These are phyloP conservation scores for Scaptomyza flava DNA, from an alignment of 2,888 invertebrate genomes.

Conservation along the genomic window DNA sequence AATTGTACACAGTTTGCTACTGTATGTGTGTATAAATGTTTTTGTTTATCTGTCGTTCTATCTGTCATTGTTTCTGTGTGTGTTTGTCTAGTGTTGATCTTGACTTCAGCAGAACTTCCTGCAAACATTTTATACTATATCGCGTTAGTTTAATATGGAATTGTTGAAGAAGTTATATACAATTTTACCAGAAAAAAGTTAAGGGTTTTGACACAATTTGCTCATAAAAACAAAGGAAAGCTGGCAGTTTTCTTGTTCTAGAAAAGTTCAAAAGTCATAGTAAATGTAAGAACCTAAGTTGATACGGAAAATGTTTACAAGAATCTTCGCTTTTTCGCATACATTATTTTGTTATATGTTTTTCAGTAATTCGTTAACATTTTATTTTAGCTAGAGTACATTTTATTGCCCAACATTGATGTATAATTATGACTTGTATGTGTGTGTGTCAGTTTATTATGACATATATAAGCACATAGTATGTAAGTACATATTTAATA, in stretches of 20 bases:
- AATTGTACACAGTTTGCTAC: conserved; percentile 20
- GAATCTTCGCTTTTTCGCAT: conserved; percentile 1
- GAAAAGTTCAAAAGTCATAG: not conserved
- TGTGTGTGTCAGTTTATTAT: conserved; percentile 24
- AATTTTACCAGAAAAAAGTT: not conserved
- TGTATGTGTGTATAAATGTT: conserved; percentile 8
- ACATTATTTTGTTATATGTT: conserved; percentile 14
- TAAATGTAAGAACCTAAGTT: not conserved
- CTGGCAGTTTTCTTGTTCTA: too few species aligned
- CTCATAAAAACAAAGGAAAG: too few species aligned
- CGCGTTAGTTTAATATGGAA: not conserved
- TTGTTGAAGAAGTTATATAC: too few species aligned
- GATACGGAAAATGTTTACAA: conserved; percentile 16
- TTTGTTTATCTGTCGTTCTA: not conserved
- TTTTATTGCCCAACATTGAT: conserved; percentile 75
- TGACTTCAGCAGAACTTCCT: conserved; percentile 6
- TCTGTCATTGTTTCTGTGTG: not conserved
- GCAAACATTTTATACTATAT: conserved; percentile 4
- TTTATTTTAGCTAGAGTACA: conserved; percentile 60
- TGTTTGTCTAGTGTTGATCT: conserved; percentile 14
- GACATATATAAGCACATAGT: conserved; percentile 31
- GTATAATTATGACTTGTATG: conserved; percentile 48
- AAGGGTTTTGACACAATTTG: too few species aligned
- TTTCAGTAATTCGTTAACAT: conserved; percentile 49
- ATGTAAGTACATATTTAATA: conserved; percentile 18